Percentiles rank a stretch among this genome's conserved stretches.
These are phyloP conservation scores for Iselma pallidipennis DNA, from an alignment of 2,888 invertebrate species.

Conservation along the genomic window DNA sequence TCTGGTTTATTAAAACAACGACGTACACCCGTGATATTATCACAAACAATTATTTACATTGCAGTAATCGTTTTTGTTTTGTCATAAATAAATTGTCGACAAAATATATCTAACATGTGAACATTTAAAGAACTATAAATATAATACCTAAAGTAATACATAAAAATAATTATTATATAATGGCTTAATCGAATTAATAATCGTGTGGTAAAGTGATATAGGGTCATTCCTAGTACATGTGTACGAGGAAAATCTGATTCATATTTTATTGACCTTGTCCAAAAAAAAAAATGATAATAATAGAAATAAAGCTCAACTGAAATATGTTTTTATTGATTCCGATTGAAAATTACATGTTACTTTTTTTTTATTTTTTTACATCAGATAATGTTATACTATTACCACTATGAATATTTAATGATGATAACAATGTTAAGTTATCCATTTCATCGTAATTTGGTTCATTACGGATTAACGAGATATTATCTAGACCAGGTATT, in stretches of 20 bases:
- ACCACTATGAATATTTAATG: constrained; percentile 45
- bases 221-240: constrained; percentile 7
- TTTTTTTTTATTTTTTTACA: constrained; percentile 35
- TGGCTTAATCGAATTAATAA: constrained; percentile 15
- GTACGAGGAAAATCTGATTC: constrained; percentile 3
- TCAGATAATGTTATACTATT: constrained; percentile 36
- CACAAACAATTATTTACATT: constrained; percentile 21
- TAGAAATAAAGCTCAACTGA: constrained; percentile 1
- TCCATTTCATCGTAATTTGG: constrained; percentile 55
- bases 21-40: constrained; percentile 9
- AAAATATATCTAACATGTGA: neutral
- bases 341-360: constrained; percentile 14
- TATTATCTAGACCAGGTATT: constrained; percentile 25
- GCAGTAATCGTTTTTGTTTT: constrained; percentile 1
- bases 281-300: neutral
- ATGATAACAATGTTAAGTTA: constrained; percentile 52
- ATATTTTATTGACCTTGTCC: constrained; percentile 16
- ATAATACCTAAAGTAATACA: constrained; percentile 2
- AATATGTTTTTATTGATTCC: constrained; percentile 13
- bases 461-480: constrained; percentile 36
- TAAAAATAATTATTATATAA: neutral
- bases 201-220: neutral
- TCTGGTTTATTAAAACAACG: constrained; percentile 12
- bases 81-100: neutral
- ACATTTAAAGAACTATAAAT: neutral